phyloP scores from a whole-genome alignment of 2,797 vertebrate genomes.

The Falco columbarius region DNA sequence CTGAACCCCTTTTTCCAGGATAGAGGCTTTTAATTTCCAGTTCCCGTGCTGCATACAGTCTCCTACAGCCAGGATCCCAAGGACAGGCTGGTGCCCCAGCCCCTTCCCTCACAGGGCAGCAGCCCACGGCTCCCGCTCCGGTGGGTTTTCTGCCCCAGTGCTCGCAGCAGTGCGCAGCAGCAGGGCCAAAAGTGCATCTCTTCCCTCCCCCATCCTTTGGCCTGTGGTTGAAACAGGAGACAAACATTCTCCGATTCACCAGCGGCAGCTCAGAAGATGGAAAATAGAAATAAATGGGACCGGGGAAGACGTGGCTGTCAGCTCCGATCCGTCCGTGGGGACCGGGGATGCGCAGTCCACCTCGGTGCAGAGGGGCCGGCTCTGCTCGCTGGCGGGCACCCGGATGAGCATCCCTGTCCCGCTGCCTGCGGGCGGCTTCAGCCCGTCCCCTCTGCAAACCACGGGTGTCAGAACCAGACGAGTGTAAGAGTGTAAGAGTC shows the following conservation, averaged over 20 bases:
- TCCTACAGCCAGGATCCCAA: background rate
- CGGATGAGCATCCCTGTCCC: background rate
- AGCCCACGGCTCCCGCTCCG: accelerated
- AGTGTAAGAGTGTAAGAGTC: background rate
- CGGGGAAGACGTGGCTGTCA: background rate
- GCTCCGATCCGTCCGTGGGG: background rate
- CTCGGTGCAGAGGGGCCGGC: accelerated
- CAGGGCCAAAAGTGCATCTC: background rate
- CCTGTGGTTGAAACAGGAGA: background rate
- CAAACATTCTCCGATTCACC: background rate
- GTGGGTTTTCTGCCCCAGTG: accelerated
- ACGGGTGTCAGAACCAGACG: accelerated
- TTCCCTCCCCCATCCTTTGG: background rate
- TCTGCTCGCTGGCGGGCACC: background rate
- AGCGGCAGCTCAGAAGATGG: background rate
- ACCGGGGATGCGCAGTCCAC: accelerated
- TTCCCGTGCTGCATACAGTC: accelerated
- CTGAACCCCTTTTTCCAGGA: background rate
- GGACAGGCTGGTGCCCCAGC: background rate
- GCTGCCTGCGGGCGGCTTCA: background rate
- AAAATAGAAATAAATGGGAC: background rate
- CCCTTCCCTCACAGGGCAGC: background rate
- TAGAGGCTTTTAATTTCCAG: background rate
- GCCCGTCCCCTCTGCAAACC: background rate
- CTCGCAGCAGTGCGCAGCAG: background rate